phyloP scores from a whole-genome alignment of 2,888 invertebrate species.

The Lamellibrachia satsuma region DNA sequence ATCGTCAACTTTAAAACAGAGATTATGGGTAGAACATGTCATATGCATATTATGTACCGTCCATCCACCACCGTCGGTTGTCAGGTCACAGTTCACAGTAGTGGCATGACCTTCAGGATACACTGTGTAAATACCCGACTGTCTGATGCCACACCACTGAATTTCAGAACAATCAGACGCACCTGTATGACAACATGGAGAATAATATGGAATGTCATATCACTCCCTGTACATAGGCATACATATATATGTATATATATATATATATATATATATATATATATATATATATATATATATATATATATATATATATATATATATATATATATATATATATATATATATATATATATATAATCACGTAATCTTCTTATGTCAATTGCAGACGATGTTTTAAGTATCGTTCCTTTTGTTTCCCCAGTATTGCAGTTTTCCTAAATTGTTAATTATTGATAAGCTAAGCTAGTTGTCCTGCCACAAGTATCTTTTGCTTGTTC shows the following conservation, averaged over 20 bases:
- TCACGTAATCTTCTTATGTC: too few species aligned
- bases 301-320: background rate
- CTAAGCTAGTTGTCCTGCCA: too few species aligned
- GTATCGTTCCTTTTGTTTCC: too few species aligned
- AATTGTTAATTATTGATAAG: too few species aligned
- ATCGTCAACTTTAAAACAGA: too few species aligned
- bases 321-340: background rate
- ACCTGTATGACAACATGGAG: background rate
- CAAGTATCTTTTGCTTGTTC: too few species aligned
- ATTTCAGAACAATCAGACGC: background rate
- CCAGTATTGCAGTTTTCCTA: too few species aligned
- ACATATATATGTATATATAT: background rate
- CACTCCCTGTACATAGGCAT: background rate
- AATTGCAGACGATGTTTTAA: too few species aligned
- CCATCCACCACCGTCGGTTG: background rate
- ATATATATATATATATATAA: too few species aligned
- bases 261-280: too few species aligned
- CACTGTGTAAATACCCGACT: background rate
- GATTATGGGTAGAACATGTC: too few species aligned
- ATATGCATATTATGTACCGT: background rate
- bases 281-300: too few species aligned
- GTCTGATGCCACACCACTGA: background rate
- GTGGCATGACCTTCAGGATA: constrained; percentile 2
- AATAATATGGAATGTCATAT: background rate
- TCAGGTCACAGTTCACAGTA: background rate